These are phyloP conservation scores for Muscicapa adusta DNA, from an alignment of 2,113 vertebrate species.

Conservation along the genomic window DNA sequence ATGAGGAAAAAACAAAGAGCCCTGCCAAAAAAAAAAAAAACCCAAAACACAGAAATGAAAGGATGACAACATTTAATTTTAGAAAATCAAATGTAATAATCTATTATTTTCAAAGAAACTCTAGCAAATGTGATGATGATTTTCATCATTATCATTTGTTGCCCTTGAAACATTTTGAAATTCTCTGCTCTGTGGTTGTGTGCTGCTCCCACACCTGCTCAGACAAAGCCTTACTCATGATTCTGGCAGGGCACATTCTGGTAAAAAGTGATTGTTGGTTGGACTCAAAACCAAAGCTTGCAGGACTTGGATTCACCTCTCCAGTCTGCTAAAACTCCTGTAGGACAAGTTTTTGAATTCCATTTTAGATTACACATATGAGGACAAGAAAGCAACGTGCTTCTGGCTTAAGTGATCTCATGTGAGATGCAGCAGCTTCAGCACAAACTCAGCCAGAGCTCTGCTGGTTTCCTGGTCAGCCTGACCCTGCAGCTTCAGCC, in stretches of 20 bases:
- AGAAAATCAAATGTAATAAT: neutral
- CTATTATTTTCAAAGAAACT: neutral
- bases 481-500: neutral
- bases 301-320: neutral
- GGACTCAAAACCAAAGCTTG: neutral
- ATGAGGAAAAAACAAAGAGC: rapidly evolving
- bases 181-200: neutral
- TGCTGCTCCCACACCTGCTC: neutral
- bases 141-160: neutral
- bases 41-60: neutral
- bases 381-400: neutral
- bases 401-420: neutral
- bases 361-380: neutral
- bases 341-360: neutral
- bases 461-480: neutral
- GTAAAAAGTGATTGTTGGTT: neutral
- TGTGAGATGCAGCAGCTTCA: neutral
- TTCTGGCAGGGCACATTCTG: neutral
- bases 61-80: rapidly evolving
- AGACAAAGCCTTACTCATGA: neutral
- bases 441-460: neutral
- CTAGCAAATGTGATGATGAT: neutral
- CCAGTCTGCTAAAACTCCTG: neutral
- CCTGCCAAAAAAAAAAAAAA: neutral
- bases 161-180: neutral